Base-by-base conservation (phyloP, 2,113 vertebrate genomes). In the Herpetotheres cachinnans region DNA sequence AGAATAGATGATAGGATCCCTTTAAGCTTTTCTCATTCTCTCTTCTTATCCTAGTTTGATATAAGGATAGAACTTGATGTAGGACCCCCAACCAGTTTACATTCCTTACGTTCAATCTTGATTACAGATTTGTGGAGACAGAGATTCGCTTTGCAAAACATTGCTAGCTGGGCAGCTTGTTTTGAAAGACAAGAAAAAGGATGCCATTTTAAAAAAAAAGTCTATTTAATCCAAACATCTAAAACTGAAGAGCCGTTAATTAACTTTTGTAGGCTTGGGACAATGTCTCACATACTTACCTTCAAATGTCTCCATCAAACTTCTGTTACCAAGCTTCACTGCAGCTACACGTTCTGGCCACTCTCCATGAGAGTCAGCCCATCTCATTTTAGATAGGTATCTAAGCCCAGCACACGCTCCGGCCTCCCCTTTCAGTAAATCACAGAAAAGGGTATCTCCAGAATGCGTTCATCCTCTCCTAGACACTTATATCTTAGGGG, bases 21-120 rank as follows among this genome's bases (percentile, higher is more conserved):
- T 89, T 89, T 47, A 90, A 92, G 80, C 42, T 70, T 81, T 90
- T 88, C 62, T 88, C 62, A 66, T 80, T 94, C 54, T 80, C 58
- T 65, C 71, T 70, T 70, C 29, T 62, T 56, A 69, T 74, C 61
- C 80, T 44, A 34, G 47, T 72, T 67, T 86, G 71, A 72, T 71
- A 4, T 26, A 66, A 90, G 52, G 61, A 59, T 20, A n/a, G 70
- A 76, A 69, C 15, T 87, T 16, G 59, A 74, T 73, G 59, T 19
- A 72, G 52, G 34, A 38, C 61, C 90, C 30, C 2, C 26, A 86
- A 59, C 14, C 40, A 67, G 55, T 79, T 82, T 85, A 74, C n/a
- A 79, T 49, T 4, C 50, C 61, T 79, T 52, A 11, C 5, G 1
- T 78, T 92, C 79, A 58, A 4, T 74, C 77, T 85, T 76, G 66